These are phyloP conservation scores for Altica lythri DNA, from an alignment of 2,888 invertebrate genomes.

Conservation along the genomic window DNA sequence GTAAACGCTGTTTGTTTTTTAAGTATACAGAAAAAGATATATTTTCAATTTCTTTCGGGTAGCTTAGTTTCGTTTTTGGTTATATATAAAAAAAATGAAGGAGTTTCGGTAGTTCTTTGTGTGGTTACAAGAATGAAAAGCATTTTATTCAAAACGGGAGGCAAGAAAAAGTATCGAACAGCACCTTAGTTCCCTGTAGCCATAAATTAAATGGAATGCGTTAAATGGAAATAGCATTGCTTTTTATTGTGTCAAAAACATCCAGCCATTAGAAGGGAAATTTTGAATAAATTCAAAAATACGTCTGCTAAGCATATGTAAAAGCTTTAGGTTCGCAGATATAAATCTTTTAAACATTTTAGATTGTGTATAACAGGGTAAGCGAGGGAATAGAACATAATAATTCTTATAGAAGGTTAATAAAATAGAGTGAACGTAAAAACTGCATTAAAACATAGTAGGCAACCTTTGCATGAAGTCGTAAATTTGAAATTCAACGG, in stretches of 20 bases:
- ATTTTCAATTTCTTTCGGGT: too few species aligned
- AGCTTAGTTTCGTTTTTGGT: too few species aligned
- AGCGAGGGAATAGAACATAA: conserved; percentile 34
- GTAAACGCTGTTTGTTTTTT: too few species aligned
- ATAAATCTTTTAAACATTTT: conserved; percentile 35
- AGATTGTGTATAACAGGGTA: conserved; percentile 27
- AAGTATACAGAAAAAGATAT: too few species aligned
- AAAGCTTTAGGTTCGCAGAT: conserved; percentile 34
- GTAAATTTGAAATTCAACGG: conserved; percentile 51
- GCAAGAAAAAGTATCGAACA: conserved; percentile 7
- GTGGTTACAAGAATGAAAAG: conserved; percentile 2
- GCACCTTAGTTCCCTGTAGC: conserved; percentile 14
- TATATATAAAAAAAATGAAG: too few species aligned
- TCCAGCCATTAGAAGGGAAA: conserved; percentile 25
- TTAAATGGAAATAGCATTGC: conserved; percentile 24
- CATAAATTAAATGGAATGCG: conserved; percentile 26
- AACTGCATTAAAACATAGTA: conserved; percentile 49
- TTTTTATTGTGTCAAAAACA: conserved; percentile 30
- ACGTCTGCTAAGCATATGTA: conserved; percentile 31
- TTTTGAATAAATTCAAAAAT: conserved; percentile 33
- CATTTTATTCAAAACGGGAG: conserved; percentile 6
- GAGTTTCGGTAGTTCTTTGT: background rate
- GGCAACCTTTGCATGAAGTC: conserved; percentile 46
- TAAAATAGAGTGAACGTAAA: conserved; percentile 52
- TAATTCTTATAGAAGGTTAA: conserved; percentile 45